Base-by-base conservation (phyloP, 2,888 invertebrate genomes). In the Pandemis corylana region DNA sequence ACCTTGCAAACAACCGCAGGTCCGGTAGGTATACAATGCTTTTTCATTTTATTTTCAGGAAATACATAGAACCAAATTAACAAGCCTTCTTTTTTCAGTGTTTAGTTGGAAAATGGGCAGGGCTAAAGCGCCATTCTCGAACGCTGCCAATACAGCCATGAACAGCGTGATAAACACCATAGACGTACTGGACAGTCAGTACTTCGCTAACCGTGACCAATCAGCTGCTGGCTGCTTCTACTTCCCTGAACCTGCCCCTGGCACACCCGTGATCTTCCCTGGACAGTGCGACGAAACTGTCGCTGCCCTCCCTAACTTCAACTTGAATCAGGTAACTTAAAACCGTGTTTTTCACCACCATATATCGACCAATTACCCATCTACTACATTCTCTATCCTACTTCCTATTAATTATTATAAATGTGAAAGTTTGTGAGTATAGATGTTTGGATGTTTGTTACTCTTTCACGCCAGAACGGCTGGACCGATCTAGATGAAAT, bases 201-300 rank as follows among this genome's bases (percentile, higher is more conserved):
- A 87, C 77, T 89, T 79, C 74, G 56, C 75, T 6, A 2, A 42
- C 0, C 79, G 79, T 5, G 84, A 86, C 53, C 88, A 88, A 6
- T 80, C 77, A 36, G 76, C 66, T 3, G 79, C 76, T 5, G 90
- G 84, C 20, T 89, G 88, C 72, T 89, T 89, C 82, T 89, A 87
- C 75, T 86, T 77, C 79, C 89, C 89, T 0, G 85, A 84, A 20
- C 84, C 84, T 0, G 76, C 78, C 13, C 9, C 49, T 0, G 86
- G 84, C 2, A 78, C 78, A 0, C 86, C 85, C 0, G 88, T 88
- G 0, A 77, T 81, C 0, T 88, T 88, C 80, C 84, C 83, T 36
- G 90, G 90, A 64, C 83, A 83, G 12, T 90, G 90, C 76, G 85
- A 88, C 4, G 59, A 63, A 0, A 81, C 65, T 49, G 76, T 85